phyloP scores from a whole-genome alignment of 2,797 vertebrate species.

The Melanotaenia boesemani region DNA sequence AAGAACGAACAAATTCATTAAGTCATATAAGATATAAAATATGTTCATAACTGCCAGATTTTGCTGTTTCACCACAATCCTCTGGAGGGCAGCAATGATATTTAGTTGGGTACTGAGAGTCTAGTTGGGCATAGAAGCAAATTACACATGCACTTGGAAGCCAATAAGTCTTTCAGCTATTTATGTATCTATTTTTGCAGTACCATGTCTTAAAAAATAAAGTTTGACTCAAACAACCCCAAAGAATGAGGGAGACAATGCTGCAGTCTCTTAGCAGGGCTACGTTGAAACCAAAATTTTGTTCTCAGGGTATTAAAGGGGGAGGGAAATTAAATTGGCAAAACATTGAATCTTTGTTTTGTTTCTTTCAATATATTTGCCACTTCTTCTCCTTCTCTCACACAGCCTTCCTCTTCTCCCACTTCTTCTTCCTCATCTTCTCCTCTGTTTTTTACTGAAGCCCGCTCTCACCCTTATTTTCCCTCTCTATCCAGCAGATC shows the following conservation, averaged over 20 bases:
- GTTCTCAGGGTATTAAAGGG: slow-evolving; percentile 26
- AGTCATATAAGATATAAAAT: not conserved
- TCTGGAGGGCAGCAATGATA: slow-evolving; percentile 76
- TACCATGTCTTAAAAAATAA: slow-evolving; percentile 18
- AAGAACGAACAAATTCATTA: not conserved
- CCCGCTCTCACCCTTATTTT: slow-evolving; percentile 45
- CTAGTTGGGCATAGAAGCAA: slow-evolving; percentile 7
- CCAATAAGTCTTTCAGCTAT: slow-evolving; percentile 23
- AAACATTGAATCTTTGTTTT: slow-evolving; percentile 69
- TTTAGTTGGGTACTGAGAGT: slow-evolving; percentile 9
- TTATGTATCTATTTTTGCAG: slow-evolving; percentile 29
- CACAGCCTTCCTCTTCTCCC: not conserved
- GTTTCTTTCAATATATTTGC: slow-evolving; percentile 49
- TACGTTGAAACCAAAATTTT: slow-evolving; percentile 37
- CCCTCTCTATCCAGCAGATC: slow-evolving; percentile 55
- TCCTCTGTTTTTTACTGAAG: not conserved
- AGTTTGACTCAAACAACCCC: slow-evolving; percentile 36
- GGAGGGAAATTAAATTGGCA: slow-evolving; percentile 68
- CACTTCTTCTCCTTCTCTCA: not conserved
- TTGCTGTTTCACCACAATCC: slow-evolving; percentile 48
- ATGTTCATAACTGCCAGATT: not conserved
- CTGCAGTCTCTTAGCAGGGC: slow-evolving; percentile 24
- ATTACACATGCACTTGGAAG: slow-evolving; percentile 28
- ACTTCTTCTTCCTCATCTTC: not conserved
- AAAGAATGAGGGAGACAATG: slow-evolving; percentile 21